phyloP scores from a whole-genome alignment of 2,113 vertebrate species.

The Ictidomys tridecemlineatus region DNA sequence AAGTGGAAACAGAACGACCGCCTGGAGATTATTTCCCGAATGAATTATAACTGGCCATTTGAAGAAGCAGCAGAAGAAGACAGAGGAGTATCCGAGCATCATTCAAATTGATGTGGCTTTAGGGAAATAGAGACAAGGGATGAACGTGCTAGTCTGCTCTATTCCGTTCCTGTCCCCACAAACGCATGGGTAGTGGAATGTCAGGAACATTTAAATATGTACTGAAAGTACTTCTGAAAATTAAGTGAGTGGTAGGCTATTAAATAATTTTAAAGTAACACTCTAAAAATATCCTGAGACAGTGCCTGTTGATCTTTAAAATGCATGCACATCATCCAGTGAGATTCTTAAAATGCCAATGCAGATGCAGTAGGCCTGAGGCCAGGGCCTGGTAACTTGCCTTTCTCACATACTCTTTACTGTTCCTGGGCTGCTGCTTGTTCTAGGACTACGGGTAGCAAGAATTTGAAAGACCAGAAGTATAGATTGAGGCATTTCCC shows the following conservation, averaged over 20 bases:
- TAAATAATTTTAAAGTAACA: constrained; percentile 29
- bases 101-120: constrained; percentile 23
- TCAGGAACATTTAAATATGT: background rate
- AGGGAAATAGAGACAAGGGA: constrained; percentile 17
- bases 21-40: constrained; percentile 64
- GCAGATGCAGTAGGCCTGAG: background rate
- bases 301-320: background rate
- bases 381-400: background rate
- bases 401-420: background rate
- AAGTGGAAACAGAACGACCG: constrained; percentile 27
- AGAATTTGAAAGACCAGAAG: background rate
- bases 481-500: background rate
- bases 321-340: background rate
- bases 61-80: constrained; percentile 56
- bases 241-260: background rate
- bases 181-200: background rate
- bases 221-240: constrained; percentile 12
- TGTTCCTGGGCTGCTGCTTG: background rate
- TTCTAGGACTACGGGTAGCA: background rate
- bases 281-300: background rate
- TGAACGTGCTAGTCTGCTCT: constrained; percentile 49
- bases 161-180: background rate
- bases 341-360: background rate
- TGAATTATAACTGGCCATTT: constrained; percentile 61
- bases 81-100: background rate